These are phyloP conservation scores for Enteromius treurensis DNA, from an alignment of 2,797 vertebrate species.

Conservation along the genomic window DNA sequence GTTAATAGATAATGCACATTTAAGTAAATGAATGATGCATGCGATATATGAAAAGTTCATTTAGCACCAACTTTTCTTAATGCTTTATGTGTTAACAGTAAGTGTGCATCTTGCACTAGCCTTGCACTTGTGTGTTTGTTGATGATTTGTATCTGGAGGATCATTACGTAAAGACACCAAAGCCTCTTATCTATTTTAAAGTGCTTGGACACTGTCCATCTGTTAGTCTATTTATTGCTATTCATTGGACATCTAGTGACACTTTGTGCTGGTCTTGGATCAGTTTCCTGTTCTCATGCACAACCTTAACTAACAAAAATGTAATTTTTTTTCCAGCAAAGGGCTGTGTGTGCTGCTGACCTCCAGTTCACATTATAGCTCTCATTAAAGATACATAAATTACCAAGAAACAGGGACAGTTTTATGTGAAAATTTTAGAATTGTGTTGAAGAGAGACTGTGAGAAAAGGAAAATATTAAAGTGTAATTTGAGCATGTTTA, in stretches of 20 bases:
- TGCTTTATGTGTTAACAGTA: background rate
- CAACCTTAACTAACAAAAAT: background rate
- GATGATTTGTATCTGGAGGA: constrained; percentile 46
- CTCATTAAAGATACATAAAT: background rate
- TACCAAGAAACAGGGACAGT: background rate
- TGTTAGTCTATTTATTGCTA: constrained; percentile 73
- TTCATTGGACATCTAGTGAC: constrained; percentile 16
- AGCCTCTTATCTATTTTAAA: constrained; percentile 77
- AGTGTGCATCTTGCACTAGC: background rate
- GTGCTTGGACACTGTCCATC: constrained; percentile 74
- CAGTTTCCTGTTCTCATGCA: background rate
- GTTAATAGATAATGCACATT: too few relatives aligned
- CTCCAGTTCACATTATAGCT: background rate
- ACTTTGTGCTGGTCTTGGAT: background rate
- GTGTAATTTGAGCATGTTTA: constrained; percentile 6
- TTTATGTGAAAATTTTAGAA: background rate
- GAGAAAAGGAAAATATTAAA: background rate
- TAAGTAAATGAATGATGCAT: too few relatives aligned
- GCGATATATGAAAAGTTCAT: background rate
- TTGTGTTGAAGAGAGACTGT: background rate
- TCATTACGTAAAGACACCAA: constrained; percentile 67
- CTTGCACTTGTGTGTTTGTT: constrained; percentile 38
- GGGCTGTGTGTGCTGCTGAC: background rate
- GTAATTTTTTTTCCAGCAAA: background rate
- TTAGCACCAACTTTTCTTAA: background rate